Conservation (phyloP, 1,140 invertebrate genomes). For the Mercenaria mercenaria region DNA sequence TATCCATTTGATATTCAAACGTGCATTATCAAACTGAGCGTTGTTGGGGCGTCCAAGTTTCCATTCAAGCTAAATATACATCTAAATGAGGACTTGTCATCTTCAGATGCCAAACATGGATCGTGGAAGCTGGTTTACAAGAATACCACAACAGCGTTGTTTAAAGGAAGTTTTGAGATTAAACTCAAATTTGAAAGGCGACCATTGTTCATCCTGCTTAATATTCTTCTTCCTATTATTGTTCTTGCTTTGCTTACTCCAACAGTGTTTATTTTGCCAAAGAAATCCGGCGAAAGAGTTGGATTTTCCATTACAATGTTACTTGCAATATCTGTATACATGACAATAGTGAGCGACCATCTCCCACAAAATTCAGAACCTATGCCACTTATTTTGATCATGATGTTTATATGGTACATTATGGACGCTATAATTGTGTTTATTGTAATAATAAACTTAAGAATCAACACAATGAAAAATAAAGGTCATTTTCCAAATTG, state of each 20-base stretch:
- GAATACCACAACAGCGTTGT: too few species aligned
- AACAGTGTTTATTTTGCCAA: conserved; percentile 18
- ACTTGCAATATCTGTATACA: conserved; percentile 48
- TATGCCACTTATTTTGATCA: not conserved
- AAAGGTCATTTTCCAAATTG: not conserved
- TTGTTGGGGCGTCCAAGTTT: not conserved
- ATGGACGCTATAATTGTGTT: not conserved
- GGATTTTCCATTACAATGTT: conserved; percentile 31
- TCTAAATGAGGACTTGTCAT: not conserved
- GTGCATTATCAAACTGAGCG: not conserved
- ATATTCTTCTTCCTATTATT: not conserved
- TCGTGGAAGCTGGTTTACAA: not conserved
- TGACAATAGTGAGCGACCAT: conserved; percentile 32
- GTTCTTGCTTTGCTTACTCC: not conserved
- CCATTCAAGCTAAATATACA: not conserved
- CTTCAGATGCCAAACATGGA: not conserved
- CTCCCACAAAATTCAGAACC: conserved; percentile 28
- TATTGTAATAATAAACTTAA: not conserved
- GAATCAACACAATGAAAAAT: not conserved
- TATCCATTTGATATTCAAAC: too few species aligned
- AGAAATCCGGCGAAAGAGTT: conserved; percentile 29
- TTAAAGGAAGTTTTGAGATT: not conserved
- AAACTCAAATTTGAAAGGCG: not conserved
- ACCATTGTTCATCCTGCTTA: too few species aligned
- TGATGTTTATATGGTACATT: conserved; percentile 48